Evolutionary conservation across 1,140 invertebrate genomes (phyloP), one percentile per base, ranked within the genome.

Genomic region (Pomacea maculata): DNA sequence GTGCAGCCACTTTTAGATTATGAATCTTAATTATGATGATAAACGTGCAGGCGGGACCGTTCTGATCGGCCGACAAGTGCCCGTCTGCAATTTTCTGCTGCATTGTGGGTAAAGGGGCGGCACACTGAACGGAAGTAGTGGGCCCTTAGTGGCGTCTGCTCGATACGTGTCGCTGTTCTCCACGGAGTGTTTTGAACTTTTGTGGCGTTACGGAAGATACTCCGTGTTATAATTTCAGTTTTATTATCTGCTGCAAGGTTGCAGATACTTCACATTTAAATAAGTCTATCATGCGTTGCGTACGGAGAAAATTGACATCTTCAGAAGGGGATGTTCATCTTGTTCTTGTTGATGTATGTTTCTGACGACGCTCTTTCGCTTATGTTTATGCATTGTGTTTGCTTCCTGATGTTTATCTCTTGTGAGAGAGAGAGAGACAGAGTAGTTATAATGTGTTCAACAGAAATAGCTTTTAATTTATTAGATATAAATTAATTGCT

Each of bases 51-150:
- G 2, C 57, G 15, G 11, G 15, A 8, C 1, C 57, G 4, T 4
- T 61, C 9, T 8, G 4, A 1, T 61, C 57, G 57, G 57, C 57
- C 4, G 57, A 61, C 57, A 61, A 61, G 57, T 61, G 57, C 57
- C 57, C 57, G 57, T 61, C 57, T 61, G 57, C 57, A 61, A 61
- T 61, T 61, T 45, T 17, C 57, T 14, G 25, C 7, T 70, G 77
- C 77, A 78, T 70, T 78, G 65, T 78, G 77, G 77, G 77, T 78
- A 78, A 78, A 78, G 77, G 77, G 77, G 77, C 77, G 77, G 65
- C 34, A n/a, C 65, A 19, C 17, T 54, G 45, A 67, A 25, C 75
- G 75, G 75, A 77, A 77, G 75, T 77, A 77, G 19, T 67, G 3
- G 9, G 57, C 57, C 29, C 25, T 14, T n/a, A 34, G 61, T 57